phyloP scores from a whole-genome alignment of 2,888 invertebrate genomes.

The Congeria kusceri region DNA sequence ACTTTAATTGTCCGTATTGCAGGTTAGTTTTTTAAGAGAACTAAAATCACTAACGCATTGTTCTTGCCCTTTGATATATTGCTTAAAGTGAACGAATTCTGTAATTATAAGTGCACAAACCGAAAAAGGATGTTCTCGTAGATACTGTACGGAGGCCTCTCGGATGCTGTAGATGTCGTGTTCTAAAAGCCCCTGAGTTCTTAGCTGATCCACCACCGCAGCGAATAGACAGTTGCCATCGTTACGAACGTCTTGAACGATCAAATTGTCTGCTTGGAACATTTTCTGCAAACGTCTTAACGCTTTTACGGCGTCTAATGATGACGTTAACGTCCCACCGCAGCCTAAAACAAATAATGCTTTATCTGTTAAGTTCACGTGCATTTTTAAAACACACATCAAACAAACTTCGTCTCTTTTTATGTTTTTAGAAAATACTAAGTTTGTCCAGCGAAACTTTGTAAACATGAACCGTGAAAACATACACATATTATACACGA shows the following conservation, averaged over 20 bases:
- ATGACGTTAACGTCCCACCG: conserved; percentile 36
- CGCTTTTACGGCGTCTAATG: conserved; percentile 29
- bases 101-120: conserved; percentile 20
- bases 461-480: too few relatives aligned
- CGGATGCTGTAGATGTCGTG: conserved; percentile 39
- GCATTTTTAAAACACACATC: too few relatives aligned
- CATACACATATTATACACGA: too few relatives aligned
- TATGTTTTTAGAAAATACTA: too few relatives aligned
- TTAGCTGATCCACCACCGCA: conserved; percentile 54
- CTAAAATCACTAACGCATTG: too few relatives aligned
- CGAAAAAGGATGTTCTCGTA: conserved; percentile 40
- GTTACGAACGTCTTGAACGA: conserved; percentile 43
- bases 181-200: conserved; percentile 40
- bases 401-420: too few relatives aligned
- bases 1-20: too few relatives aligned
- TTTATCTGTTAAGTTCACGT: neutral
- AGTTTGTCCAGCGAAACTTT: too few relatives aligned
- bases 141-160: conserved; percentile 42
- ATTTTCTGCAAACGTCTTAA: conserved; percentile 12
- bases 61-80: too few relatives aligned
- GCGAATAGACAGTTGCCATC: conserved; percentile 61
- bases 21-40: too few relatives aligned
- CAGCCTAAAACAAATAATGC: conserved; percentile 21
- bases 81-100: too few relatives aligned
- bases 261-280: conserved; percentile 26